Conservation (phyloP, 2,888 invertebrate genomes). For the Taenaris catops region DNA sequence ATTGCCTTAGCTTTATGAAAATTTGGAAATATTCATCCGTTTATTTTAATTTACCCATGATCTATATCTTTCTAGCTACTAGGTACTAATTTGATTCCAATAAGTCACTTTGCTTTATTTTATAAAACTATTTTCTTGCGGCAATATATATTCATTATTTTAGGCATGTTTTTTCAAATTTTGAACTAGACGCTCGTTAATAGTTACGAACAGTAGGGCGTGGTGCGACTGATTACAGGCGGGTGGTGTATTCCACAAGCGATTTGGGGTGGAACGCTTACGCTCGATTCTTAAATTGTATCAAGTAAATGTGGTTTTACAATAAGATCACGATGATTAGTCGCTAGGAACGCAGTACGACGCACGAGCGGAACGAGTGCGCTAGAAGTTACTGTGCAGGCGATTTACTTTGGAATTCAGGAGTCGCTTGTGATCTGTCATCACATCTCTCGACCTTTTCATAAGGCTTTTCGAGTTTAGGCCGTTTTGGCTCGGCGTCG, state of each 20-base stretch:
- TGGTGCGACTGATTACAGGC: conserved; percentile 30
- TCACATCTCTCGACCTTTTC: conserved; percentile 76
- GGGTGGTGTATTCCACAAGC: conserved; percentile 8
- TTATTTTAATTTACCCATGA: conserved; percentile 40
- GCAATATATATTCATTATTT: conserved; percentile 62
- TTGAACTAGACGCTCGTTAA: conserved; percentile 7
- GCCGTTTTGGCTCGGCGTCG: conserved; percentile 88
- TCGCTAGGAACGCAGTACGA: conserved; percentile 20
- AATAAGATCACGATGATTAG: conserved; percentile 20
- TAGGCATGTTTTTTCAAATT: conserved; percentile 40
- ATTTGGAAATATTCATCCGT: conserved; percentile 38
- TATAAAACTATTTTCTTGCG: conserved; percentile 48
- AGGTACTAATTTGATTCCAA: conserved; percentile 49
- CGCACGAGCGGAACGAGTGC: conserved; percentile 39
- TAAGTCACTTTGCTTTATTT: conserved; percentile 52
- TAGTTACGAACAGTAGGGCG: conserved; percentile 20
- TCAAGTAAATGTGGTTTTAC: conserved; percentile 7
- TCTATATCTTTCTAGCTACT: conserved; percentile 56
- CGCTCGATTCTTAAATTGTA: conserved; percentile 2
- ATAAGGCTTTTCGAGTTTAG: conserved; percentile 81
- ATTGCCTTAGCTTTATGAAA: conserved; percentile 56
- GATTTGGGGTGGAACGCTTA: conserved; percentile 15
- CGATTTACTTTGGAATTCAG: conserved; percentile 61
- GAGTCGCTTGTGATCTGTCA: conserved; percentile 63
- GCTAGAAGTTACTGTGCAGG: conserved; percentile 52